Evolutionary conservation across 2,797 vertebrate species (phyloP).

Genomic region (Florisuga fusca): DNA sequence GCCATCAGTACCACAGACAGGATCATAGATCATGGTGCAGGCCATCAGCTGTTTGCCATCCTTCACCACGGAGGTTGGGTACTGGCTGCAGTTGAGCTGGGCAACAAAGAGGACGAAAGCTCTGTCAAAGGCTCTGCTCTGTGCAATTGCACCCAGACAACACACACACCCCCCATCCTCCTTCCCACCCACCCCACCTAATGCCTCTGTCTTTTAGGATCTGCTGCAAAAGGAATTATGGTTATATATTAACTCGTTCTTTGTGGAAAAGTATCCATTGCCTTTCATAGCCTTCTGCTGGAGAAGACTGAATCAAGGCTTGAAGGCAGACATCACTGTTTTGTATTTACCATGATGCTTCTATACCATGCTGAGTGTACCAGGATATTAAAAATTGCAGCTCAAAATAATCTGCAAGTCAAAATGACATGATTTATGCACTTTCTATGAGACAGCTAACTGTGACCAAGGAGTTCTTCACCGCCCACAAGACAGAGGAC

Average conservation of each 20-base stretch:
- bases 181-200: too few relatives aligned
- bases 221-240: neutral
- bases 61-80: neutral
- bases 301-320: constrained; percentile 25
- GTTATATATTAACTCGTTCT: neutral
- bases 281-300: neutral
- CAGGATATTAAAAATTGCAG: neutral
- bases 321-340: neutral
- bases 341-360: neutral
- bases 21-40: constrained; percentile 44
- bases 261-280: constrained; percentile 34
- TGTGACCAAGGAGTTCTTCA: constrained; percentile 34
- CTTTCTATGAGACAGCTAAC: neutral
- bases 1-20: neutral
- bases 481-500: constrained; percentile 7
- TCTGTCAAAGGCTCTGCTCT: neutral
- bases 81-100: constrained; percentile 58
- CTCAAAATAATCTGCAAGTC: constrained; percentile 33
- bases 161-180: too few relatives aligned
- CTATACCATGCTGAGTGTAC: neutral
- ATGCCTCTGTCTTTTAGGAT: neutral
- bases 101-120: neutral
- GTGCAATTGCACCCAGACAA: neutral
- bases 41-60: neutral
- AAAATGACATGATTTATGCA: neutral